Evolutionary conservation across 1,140 invertebrate genomes (phyloP).

Genomic region (Mylabris phalerata): DNA sequence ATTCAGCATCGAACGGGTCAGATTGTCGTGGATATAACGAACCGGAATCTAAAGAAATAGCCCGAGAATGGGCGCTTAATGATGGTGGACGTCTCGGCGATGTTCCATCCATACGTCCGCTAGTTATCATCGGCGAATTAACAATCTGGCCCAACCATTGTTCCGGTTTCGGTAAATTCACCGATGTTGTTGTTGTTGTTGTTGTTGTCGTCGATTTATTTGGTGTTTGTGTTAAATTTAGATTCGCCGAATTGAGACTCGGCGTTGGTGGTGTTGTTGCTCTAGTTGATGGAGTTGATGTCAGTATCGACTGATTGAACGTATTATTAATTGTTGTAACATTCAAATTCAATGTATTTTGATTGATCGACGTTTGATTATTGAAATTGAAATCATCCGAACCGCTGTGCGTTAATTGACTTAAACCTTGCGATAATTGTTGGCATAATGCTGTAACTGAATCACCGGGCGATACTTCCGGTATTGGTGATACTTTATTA

Average conservation of each 20-base stretch:
- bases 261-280: conserved; percentile 28
- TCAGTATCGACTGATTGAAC: conserved; percentile 28
- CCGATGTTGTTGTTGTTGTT: conserved; percentile 32
- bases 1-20: conserved; percentile 84
- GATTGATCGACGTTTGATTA: conserved; percentile 49
- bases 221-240: conserved; percentile 30
- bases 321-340: conserved; percentile 37
- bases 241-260: conserved; percentile 23
- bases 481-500: conserved; percentile 65
- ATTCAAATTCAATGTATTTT: conserved; percentile 43
- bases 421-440: conserved; percentile 76
- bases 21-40: conserved; percentile 37
- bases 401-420: conserved; percentile 66
- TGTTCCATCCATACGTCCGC: conserved; percentile 38
- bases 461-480: conserved; percentile 71
- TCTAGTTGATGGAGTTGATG: conserved; percentile 23
- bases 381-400: conserved; percentile 54
- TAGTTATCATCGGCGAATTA: conserved; percentile 44
- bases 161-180: conserved; percentile 58
- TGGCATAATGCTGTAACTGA: conserved; percentile 83
- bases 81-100: conserved; percentile 46
- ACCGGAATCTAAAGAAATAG: conserved; percentile 52
- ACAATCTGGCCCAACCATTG: conserved; percentile 71
- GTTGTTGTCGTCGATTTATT: conserved; percentile 22
- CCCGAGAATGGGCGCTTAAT: conserved; percentile 54